These are phyloP conservation scores for Campylorhamphus procurvoides DNA, from an alignment of 2,113 vertebrate genomes.

Conservation along the genomic window DNA sequence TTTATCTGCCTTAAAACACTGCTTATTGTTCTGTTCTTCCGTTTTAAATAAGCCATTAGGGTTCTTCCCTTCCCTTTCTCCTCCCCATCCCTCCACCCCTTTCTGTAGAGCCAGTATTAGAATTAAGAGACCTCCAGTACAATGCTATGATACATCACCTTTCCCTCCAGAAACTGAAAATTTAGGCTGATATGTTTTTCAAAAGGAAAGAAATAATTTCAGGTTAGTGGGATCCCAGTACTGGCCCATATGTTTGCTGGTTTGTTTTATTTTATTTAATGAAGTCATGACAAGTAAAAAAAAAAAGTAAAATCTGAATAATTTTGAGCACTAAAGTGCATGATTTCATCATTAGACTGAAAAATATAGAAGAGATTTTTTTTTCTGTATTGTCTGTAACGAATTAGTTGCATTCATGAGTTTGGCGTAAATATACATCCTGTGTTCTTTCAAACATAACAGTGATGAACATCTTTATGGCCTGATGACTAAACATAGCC, in stretches of 20 bases:
- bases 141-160: not conserved
- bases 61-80: not conserved
- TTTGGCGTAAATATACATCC: not conserved
- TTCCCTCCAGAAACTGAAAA: not conserved
- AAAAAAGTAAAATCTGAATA: not conserved
- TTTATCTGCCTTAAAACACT: not conserved
- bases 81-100: rapidly evolving
- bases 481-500: not conserved
- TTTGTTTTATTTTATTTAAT: not conserved
- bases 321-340: not conserved
- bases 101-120: not conserved
- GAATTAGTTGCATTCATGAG: not conserved
- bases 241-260: not conserved
- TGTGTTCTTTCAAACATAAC: not conserved
- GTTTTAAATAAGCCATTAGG: not conserved
- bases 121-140: not conserved
- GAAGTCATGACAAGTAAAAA: not conserved
- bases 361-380: not conserved
- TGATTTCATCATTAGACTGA: not conserved
- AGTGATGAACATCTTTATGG: not conserved
- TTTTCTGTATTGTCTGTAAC: not conserved
- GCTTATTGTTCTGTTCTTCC: not conserved
- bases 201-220: not conserved
- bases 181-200: not conserved
- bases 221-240: not conserved